Base-by-base conservation (phyloP, 1,140 invertebrate genomes). In the Mylabris phalerata region DNA sequence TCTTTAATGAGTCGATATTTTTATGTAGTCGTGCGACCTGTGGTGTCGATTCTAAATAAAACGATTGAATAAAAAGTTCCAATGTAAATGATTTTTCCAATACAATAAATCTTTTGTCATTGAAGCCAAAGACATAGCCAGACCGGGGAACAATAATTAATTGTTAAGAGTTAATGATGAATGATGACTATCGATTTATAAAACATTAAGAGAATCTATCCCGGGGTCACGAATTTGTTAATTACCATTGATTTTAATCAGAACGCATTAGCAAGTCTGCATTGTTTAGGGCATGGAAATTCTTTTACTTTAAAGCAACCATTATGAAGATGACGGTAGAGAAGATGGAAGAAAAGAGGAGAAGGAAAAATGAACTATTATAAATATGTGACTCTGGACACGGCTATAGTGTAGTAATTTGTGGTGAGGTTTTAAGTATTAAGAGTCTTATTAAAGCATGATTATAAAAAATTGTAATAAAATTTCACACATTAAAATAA, bases 391-490 rank as follows among this genome's bases (percentile, higher is more conserved):
- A 47, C 41, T 48, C 41, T 49, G 44, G 54, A 59, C 40, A 38
- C 42, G 50, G 27, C 43, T 48, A 10, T 25, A 25, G 45, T 47
- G 38, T 25, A 61, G 59, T 62, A 67, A 68, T 71, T 70, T 69
- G 66, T 69, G 66, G 66, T 62, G 67, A 68, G 67, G 69, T 60
- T 63, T 55, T 43, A 49, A 48, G 61, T 63, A 70, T 70, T 69
- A 71, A 69, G 60, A 68, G 63, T 48, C 72, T 73, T 72, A 73
- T 73, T 73, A 73, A 72, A 72, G 63, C 70, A 71, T 71, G 71
- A 73, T 73, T 73, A 73, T 72, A 71, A 72, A 73, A 73, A 67
- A 72, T 71, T 71, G 72, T 72, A 72, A 73, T 73, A 73, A 73
- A 73, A 73, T 71, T 71, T 72, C 66, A 72, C 68, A 70, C 68